A percentile compares a stretch with the other conserved stretches of the same genome.
Evolutionary conservation across 2,113 vertebrate genomes (phyloP).

Genomic region (Xiphophorus couchianus): DNA sequence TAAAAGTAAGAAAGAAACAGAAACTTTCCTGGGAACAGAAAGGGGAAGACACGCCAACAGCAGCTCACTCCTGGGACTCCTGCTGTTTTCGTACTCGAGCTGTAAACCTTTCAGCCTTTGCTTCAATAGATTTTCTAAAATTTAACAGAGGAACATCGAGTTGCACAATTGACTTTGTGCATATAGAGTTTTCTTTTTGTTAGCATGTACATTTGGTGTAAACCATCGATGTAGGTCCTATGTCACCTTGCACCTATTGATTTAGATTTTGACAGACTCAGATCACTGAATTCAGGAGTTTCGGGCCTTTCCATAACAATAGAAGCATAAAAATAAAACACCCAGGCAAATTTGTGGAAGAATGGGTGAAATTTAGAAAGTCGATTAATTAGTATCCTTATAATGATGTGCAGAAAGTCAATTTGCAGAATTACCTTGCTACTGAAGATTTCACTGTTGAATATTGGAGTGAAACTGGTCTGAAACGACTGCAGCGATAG

Average conservation of each 20-base stretch:
- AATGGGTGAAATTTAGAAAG: not conserved
- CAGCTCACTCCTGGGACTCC: conserved; percentile 23
- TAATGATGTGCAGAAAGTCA: not conserved
- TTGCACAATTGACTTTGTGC: not conserved
- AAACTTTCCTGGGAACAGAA: conserved; percentile 7
- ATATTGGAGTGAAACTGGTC: too few relatives aligned
- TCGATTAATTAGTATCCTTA: not conserved
- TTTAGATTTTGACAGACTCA: not conserved
- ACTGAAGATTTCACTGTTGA: too few relatives aligned
- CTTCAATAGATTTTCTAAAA: conserved; percentile 11
- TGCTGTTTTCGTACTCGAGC: conserved; percentile 8
- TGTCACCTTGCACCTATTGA: not conserved
- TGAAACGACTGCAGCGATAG: too few relatives aligned
- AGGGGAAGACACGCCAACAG: not conserved
- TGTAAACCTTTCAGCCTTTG: conserved; percentile 2
- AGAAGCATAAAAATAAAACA: not conserved
- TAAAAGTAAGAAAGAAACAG: not conserved
- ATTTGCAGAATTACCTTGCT: too few relatives aligned
- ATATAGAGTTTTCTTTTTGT: not conserved
- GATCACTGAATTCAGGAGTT: too few relatives aligned
- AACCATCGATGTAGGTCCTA: not conserved
- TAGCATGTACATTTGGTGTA: not conserved
- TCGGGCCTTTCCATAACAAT: not conserved
- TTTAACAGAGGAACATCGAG: not conserved
- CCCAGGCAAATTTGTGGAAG: not conserved